Evolutionary conservation across 1,140 invertebrate genomes (phyloP).

Genomic region (Hyphantria cunea): DNA sequence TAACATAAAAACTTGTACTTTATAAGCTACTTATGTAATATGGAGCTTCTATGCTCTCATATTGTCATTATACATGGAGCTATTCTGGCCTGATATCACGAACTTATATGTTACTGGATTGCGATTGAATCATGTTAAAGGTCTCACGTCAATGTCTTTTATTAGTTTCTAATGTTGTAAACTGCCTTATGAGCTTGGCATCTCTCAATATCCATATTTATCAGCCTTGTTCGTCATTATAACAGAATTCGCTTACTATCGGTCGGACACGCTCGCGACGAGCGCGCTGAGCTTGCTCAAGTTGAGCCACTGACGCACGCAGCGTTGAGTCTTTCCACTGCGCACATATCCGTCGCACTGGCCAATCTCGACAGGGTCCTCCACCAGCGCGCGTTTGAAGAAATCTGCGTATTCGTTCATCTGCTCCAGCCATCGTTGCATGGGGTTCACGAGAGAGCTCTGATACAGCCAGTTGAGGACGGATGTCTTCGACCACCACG

Average conservation of each 20-base stretch:
- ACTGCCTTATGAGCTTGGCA: slow-evolving; percentile 8
- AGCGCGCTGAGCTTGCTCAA: slow-evolving; percentile 57
- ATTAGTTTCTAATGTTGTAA: slow-evolving; percentile 9
- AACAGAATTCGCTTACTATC: slow-evolving; percentile 31
- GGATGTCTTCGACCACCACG: slow-evolving; percentile 63
- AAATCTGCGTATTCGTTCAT: slow-evolving; percentile 50
- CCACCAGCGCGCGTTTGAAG: slow-evolving; percentile 15
- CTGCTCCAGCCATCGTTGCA: slow-evolving; percentile 68
- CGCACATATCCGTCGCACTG: slow-evolving; percentile 1
- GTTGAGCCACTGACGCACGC: slow-evolving; percentile 57
- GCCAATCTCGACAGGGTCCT: background rate
- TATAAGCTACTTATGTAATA: too few species aligned
- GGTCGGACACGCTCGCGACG: slow-evolving; percentile 53
- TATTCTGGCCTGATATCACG: too few species aligned
- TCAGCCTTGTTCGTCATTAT: slow-evolving; percentile 17
- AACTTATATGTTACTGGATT: too few species aligned
- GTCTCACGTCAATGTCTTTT: background rate
- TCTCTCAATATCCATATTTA: slow-evolving; percentile 16
- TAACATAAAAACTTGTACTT: too few species aligned
- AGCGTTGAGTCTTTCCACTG: slow-evolving; percentile 17
- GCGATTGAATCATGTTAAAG: too few species aligned
- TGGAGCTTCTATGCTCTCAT: too few species aligned
- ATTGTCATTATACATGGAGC: too few species aligned
- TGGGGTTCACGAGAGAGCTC: slow-evolving; percentile 61
- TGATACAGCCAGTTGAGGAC: slow-evolving; percentile 67